Evolutionary conservation across 2,113 vertebrate species (phyloP), one percentile per base, ranked within the genome.

Genomic region (Nanorana parkeri): DNA sequence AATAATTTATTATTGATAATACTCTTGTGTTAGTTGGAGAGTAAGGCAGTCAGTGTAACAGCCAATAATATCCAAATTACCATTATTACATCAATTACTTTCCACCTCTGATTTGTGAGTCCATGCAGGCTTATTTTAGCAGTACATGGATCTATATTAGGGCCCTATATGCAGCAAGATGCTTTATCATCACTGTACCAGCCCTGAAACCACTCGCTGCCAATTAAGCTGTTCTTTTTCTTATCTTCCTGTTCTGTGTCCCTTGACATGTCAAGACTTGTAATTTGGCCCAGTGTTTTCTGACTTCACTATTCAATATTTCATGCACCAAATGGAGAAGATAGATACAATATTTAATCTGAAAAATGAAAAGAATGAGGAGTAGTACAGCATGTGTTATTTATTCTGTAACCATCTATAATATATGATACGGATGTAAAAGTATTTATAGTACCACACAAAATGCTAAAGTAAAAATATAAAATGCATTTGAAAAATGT

Each of bases 311-410:
- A n/a, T 65, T 65, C 61, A 77, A 65, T 77, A 66, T 64, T 77
- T 64, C 75, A 77, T 77, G 24, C 63, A 21, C 60, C 75, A 77
- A 77, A 77, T 66, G 61, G 60, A 66, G 17, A 66, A 77, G 75
- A 66, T 26, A 52, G 32, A 77, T 26, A 66, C 41, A 66, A 26
- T 66, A 65, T 77, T 77, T 77, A 66, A 66, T 77, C 41, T 66
- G 41, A 77, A 51, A 51, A 77, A 41, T 77, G 21, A 52, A 77
- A 51, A 29, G 61, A 29, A 26, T 66, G 13, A 66, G 32, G 3
- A 17, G 24, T 17, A 77, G 63, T 52, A 29, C 51, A 66, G 23
- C 41, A 54, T 77, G 58, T 26, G 60, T 29, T 52, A 32, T 52
- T 28, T 66, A 54, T 77, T 64, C 58, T 66, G 61, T 64, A 66